A percentile compares a stretch with the other conserved stretches of the same genome.
These are phyloP conservation scores for Nematolebias whitei DNA, from an alignment of 2,113 vertebrate genomes.

Conservation along the genomic window DNA sequence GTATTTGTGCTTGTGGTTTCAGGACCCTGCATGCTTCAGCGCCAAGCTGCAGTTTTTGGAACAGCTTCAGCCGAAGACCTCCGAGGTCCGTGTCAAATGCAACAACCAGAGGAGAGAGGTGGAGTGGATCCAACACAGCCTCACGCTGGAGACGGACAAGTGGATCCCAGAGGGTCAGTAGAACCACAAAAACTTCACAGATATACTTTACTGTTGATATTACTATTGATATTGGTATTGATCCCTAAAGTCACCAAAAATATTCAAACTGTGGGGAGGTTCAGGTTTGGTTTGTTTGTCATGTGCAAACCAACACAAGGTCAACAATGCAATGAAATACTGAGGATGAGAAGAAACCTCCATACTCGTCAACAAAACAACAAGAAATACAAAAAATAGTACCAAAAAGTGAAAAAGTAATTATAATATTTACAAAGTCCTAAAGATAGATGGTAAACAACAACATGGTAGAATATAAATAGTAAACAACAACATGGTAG, in stretches of 20 bases:
- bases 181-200: background rate
- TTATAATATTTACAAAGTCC: too few species aligned
- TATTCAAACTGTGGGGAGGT: background rate
- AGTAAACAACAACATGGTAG: too few species aligned
- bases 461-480: too few species aligned
- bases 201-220: background rate
- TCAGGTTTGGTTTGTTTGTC: too few species aligned
- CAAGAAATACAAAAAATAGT: too few species aligned
- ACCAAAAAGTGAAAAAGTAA: too few species aligned
- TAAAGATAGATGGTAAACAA: too few species aligned
- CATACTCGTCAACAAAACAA: too few species aligned
- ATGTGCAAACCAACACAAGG: too few species aligned
- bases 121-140: slow-evolving; percentile 85
- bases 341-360: too few species aligned
- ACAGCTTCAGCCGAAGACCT: slow-evolving; percentile 89
- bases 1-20: slow-evolving; percentile 34
- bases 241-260: background rate
- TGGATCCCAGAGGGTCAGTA: slow-evolving; percentile 92
- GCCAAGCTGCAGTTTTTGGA: slow-evolving; percentile 91
- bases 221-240: too few species aligned
- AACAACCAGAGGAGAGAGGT: slow-evolving; percentile 89
- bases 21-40: slow-evolving; percentile 88
- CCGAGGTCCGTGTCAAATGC: slow-evolving; percentile 87
- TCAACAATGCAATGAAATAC: too few species aligned
- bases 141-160: slow-evolving; percentile 88